These are phyloP conservation scores for Yponomeuta sedellus DNA, from an alignment of 2,888 invertebrate species.

Conservation along the genomic window DNA sequence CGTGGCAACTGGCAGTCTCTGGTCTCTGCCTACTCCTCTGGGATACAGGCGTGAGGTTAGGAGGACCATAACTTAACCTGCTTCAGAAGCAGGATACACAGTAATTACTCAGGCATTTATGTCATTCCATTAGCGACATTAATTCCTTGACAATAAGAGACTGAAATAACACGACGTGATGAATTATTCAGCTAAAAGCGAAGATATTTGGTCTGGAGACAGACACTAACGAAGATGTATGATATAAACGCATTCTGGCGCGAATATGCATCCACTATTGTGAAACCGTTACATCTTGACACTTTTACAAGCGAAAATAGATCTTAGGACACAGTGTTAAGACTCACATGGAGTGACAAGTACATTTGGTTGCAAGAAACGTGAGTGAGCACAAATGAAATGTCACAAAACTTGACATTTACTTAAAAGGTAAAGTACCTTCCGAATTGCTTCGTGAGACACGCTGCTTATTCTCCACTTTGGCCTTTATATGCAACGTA, in stretches of 20 bases:
- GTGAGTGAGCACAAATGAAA: conserved; percentile 9
- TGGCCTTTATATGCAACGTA: background rate
- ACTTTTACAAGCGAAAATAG: background rate
- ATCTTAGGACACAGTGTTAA: background rate
- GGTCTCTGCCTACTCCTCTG: too few species aligned
- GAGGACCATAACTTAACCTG: too few species aligned
- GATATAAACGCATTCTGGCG: background rate
- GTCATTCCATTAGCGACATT: background rate
- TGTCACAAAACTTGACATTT: conserved; percentile 6
- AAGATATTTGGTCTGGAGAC: background rate
- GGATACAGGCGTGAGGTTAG: too few species aligned
- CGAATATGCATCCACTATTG: background rate
- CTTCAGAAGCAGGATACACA: too few species aligned
- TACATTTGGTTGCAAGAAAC: background rate
- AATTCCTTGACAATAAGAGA: background rate
- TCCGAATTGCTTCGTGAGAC: background rate
- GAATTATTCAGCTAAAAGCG: background rate
- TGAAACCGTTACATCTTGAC: background rate
- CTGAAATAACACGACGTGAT: background rate
- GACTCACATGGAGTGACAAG: background rate
- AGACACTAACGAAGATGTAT: conserved; percentile 6
- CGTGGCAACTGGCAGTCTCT: too few species aligned
- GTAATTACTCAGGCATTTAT: too few species aligned
- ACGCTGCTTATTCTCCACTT: background rate
- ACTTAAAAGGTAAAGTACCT: conserved; percentile 3